A percentile compares a stretch with the other conserved stretches of the same genome.
phyloP scores from a whole-genome alignment of 2,888 invertebrate species.

The Romanomermis culicivorax region DNA sequence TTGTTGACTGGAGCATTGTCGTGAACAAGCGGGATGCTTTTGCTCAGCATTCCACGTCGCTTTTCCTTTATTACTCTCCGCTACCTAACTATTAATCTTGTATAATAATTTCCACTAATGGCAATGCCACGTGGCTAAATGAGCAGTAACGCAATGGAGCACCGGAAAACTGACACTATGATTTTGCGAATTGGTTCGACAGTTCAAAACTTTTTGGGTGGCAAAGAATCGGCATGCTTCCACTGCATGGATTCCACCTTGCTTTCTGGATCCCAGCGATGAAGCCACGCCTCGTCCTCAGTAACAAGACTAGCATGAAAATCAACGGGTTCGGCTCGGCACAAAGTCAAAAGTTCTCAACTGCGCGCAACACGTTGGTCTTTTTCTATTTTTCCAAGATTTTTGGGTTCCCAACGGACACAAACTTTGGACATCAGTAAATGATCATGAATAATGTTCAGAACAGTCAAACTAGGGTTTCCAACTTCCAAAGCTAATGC shows the following conservation, averaged over 20 bases:
- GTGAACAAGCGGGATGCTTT: slow-evolving; percentile 7
- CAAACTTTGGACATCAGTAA: not conserved
- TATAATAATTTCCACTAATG: slow-evolving; percentile 12
- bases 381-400: not conserved
- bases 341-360: not conserved
- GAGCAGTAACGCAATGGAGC: slow-evolving; percentile 10
- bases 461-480: not conserved
- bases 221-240: not conserved
- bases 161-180: slow-evolving; percentile 13
- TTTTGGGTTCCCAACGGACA: not conserved
- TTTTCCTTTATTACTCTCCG: slow-evolving; percentile 6
- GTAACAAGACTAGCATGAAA: not conserved
- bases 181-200: slow-evolving; percentile 10
- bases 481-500: not conserved
- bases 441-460: not conserved
- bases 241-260: slow-evolving; percentile 2
- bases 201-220: slow-evolving; percentile 9
- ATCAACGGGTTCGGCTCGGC: not conserved
- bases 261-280: not conserved
- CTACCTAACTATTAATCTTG: slow-evolving; percentile 8
- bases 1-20: slow-evolving; percentile 11
- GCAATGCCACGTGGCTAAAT: slow-evolving; percentile 12
- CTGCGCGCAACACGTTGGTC: not conserved
- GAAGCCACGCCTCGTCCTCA: not conserved
- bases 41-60: not conserved